Evolutionary conservation across 2,888 invertebrate species (phyloP).

Genomic region (Carcina quercana): DNA sequence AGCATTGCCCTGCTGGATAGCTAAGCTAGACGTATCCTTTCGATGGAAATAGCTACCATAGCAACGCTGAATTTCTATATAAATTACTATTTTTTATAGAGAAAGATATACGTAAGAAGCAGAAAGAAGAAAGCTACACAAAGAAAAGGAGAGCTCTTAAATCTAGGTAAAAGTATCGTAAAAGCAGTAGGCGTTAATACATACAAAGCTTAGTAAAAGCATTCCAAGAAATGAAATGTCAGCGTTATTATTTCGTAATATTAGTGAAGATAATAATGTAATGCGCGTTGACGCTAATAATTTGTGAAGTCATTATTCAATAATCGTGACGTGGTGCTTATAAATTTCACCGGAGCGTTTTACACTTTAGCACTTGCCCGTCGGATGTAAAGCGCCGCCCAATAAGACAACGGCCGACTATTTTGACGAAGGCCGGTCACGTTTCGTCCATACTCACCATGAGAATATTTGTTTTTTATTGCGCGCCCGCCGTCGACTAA

Average conservation of each 20-base stretch:
- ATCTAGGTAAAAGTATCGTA: slow-evolving; percentile 1
- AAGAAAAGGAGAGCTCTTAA: too few relatives aligned
- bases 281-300: slow-evolving; percentile 46
- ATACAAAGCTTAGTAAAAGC: not conserved
- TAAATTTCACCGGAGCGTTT: slow-evolving; percentile 68
- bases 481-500: slow-evolving; percentile 63
- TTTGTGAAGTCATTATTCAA: slow-evolving; percentile 65
- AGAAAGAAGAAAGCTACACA: too few relatives aligned
- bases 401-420: slow-evolving; percentile 68
- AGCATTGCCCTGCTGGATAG: too few relatives aligned
- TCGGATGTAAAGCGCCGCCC: slow-evolving; percentile 61
- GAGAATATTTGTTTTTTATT: slow-evolving; percentile 75
- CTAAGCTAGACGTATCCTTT: too few relatives aligned
- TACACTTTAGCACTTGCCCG: slow-evolving; percentile 70
- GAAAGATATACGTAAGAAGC: too few relatives aligned
- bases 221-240: slow-evolving; percentile 17
- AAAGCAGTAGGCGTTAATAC: slow-evolving; percentile 2
- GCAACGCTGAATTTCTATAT: too few relatives aligned
- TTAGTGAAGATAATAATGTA: slow-evolving; percentile 36
- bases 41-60: too few relatives aligned
- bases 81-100: too few relatives aligned
- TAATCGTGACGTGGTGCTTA: slow-evolving; percentile 66
- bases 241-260: slow-evolving; percentile 26
- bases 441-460: slow-evolving; percentile 71
- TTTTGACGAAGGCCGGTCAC: slow-evolving; percentile 74